Percentiles rank a stretch among this genome's conserved stretches.
Conservation (phyloP, 2,797 vertebrate genomes). For the Eurystomus glaucurus region DNA sequence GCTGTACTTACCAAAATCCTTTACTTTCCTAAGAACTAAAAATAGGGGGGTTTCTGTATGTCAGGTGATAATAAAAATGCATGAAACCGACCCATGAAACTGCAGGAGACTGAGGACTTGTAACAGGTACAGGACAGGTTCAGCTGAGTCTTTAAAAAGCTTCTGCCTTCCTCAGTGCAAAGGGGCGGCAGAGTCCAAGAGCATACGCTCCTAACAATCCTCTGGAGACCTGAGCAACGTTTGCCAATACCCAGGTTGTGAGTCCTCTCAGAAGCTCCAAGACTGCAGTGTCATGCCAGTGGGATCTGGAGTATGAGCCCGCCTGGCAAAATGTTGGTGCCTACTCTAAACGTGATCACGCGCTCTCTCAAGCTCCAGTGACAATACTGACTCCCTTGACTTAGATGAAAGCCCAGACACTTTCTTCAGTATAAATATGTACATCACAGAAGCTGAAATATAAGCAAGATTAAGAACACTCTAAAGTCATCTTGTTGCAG, state of each 20-base stretch:
- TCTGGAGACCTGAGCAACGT: not conserved
- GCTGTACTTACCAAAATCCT: not conserved
- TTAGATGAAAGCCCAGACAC: not conserved
- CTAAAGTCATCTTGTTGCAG: not conserved
- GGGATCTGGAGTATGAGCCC: not conserved
- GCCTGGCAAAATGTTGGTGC: not conserved
- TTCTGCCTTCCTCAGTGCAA: not conserved
- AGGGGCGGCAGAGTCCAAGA: not conserved
- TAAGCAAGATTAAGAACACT: not conserved
- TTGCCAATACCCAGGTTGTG: not conserved
- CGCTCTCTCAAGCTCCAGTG: not conserved
- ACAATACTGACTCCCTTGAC: not conserved
- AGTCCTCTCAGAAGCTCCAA: not conserved
- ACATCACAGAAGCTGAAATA: not conserved
- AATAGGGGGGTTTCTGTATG: not conserved
- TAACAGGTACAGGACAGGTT: not conserved
- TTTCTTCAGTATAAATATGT: not conserved
- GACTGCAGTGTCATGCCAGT: not conserved
- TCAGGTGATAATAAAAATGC: not conserved
- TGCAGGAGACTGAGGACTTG: not conserved
- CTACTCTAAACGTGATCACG: not conserved
- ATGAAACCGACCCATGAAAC: not conserved
- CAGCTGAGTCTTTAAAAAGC: not conserved
- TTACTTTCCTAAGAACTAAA: not conserved
- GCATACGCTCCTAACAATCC: not conserved